Evolutionary conservation across 2,888 invertebrate species (phyloP).

Genomic region (Branchipolynoe longqiensis): DNA sequence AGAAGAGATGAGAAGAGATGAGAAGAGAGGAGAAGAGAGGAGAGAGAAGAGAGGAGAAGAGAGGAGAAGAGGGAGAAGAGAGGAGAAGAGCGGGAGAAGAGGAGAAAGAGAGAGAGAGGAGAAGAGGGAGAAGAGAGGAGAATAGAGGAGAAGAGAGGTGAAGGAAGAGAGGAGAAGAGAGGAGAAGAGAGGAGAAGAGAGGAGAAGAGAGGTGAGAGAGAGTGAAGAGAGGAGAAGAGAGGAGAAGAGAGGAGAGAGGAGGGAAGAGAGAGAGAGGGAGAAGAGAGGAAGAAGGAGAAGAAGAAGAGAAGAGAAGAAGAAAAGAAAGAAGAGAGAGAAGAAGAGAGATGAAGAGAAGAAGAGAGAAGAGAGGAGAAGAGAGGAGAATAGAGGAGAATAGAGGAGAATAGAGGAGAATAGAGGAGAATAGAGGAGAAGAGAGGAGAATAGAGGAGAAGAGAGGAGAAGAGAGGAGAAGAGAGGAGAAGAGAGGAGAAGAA

Average conservation of each 20-base stretch:
- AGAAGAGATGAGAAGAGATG: no score
- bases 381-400: no score
- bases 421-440: neutral
- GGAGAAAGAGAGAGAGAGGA: no score
- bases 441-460: conserved; percentile 4
- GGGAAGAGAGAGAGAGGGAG: neutral
- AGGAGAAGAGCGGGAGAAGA: no score
- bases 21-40: no score
- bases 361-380: no score
- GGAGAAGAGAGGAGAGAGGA: neutral
- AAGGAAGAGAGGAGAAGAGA: neutral
- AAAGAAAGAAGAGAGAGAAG: neutral
- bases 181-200: neutral
- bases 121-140: no score
- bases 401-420: neutral
- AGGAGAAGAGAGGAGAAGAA: neutral
- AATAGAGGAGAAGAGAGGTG: neutral
- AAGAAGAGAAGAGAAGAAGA: neutral
- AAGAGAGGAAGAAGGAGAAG: neutral
- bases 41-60: no score
- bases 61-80: no score
- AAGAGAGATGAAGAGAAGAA: neutral
- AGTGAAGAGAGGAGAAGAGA: conserved; percentile 15
- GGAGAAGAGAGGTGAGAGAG: neutral
- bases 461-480: conserved; percentile 4